A percentile compares a stretch with the other conserved stretches of the same genome.
phyloP scores from a whole-genome alignment of 1,140 invertebrate genomes.

The Scaptomyza montana region DNA sequence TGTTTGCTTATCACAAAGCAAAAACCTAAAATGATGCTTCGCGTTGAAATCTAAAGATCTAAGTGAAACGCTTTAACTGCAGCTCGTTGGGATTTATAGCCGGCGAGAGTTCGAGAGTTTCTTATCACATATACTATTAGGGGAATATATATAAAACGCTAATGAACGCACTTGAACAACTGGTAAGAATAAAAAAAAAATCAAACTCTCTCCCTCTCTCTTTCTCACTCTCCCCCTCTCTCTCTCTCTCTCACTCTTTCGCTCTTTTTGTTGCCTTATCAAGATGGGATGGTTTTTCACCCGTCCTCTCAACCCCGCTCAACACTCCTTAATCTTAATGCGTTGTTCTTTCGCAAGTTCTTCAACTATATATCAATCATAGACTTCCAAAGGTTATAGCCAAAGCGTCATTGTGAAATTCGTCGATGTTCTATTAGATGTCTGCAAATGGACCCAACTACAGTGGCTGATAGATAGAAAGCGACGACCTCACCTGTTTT shows the following conservation, averaged over 20 bases:
- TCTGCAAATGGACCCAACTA: slow-evolving; percentile 13
- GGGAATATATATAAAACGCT: slow-evolving; percentile 6
- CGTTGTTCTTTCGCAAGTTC: slow-evolving; percentile 14
- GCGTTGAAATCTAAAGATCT: slow-evolving; percentile 50
- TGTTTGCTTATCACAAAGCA: background rate
- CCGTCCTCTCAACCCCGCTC: too few species aligned
- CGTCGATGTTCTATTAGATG: background rate
- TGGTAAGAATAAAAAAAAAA: slow-evolving; percentile 23
- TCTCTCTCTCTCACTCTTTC: background rate
- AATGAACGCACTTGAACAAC: slow-evolving; percentile 63
- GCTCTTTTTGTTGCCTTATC: background rate
- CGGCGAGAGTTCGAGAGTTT: slow-evolving; percentile 3
- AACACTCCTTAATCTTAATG: background rate
- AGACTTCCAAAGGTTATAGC: slow-evolving; percentile 36
- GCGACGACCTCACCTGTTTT: slow-evolving; percentile 1
- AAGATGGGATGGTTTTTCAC: slow-evolving; percentile 5
- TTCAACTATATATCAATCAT: background rate
- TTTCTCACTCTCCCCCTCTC: slow-evolving; percentile 10
- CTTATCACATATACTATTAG: slow-evolving; percentile 17
- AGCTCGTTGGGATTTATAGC: slow-evolving; percentile 58
- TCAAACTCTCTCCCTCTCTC: background rate
- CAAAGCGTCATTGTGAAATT: slow-evolving; percentile 31
- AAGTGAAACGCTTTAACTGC: slow-evolving; percentile 52
- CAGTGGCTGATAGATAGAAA: background rate
- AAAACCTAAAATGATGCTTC: slow-evolving; percentile 3